These are phyloP conservation scores for Potamilus streckersoni DNA, from an alignment of 1,140 invertebrate genomes.

Conservation along the genomic window DNA sequence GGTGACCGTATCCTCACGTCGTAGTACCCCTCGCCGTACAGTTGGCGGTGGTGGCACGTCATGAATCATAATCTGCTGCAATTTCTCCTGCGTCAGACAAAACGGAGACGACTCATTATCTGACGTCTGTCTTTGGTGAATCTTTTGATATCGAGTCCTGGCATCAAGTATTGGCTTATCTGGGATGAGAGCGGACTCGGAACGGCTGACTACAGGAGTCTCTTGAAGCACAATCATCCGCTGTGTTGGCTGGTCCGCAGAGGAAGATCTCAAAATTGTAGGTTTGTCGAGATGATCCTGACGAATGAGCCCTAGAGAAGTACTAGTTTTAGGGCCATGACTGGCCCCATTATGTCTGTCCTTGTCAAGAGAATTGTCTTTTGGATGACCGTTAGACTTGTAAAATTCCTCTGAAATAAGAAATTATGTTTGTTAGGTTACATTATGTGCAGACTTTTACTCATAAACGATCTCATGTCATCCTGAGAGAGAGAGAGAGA, in stretches of 20 bases:
- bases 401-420: constrained; percentile 40
- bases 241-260: constrained; percentile 30
- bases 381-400: constrained; percentile 8
- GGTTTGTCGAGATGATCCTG: not conserved
- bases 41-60: constrained; percentile 13
- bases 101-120: constrained; percentile 55
- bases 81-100: constrained; percentile 45
- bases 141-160: constrained; percentile 49
- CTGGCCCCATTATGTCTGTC: not conserved
- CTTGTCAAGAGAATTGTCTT: constrained; percentile 12
- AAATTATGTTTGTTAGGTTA: not conserved
- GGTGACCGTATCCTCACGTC: constrained; percentile 29
- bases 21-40: constrained; percentile 20
- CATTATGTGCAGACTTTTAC: no score
- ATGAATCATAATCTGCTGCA: constrained; percentile 59
- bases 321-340: constrained; percentile 6
- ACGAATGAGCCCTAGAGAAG: not conserved
- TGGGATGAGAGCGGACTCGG: constrained; percentile 25
- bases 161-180: constrained; percentile 39
- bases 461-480: no score
- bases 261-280: constrained; percentile 10
- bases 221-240: constrained; percentile 54
- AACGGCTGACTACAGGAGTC: constrained; percentile 40
- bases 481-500: no score
- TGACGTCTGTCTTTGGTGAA: constrained; percentile 48